Conservation (phyloP, 2,888 invertebrate genomes). For the Rhingia rostrata region DNA sequence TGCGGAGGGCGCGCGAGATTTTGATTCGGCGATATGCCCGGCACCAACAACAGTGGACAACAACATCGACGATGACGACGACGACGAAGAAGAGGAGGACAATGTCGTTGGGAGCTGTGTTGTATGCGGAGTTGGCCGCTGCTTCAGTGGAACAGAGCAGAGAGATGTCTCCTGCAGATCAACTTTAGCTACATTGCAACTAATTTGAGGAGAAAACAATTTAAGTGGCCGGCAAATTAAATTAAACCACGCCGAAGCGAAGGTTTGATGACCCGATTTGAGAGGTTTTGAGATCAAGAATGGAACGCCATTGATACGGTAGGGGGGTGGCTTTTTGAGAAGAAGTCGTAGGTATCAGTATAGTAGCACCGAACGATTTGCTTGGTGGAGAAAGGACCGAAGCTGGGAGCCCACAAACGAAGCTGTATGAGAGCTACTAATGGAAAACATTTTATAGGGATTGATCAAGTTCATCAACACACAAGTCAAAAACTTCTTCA, state of each 20-base stretch:
- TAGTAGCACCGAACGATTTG: no score
- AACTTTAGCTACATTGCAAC: constrained; percentile 70
- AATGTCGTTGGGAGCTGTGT: constrained; percentile 37
- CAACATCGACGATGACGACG: constrained; percentile 9
- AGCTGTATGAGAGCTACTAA: no score
- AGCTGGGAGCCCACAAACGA: no score
- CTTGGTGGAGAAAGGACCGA: no score
- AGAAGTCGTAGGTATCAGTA: no score
- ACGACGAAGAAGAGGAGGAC: constrained; percentile 60
- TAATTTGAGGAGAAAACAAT: constrained; percentile 72
- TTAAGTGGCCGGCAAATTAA: constrained; percentile 74
- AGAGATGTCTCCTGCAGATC: constrained; percentile 70
- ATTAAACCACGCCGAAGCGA: constrained; percentile 65
- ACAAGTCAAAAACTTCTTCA: no score
- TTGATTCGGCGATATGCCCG: constrained; percentile 67
- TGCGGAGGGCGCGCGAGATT: constrained; percentile 75
- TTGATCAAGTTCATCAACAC: no score
- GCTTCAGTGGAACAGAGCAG: constrained; percentile 3
- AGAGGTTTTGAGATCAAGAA: constrained; percentile 7
- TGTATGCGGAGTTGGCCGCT: constrained; percentile 17
- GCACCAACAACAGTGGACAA: constrained; percentile 68
- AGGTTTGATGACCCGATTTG: constrained; percentile 47
- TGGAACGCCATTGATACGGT: background rate
- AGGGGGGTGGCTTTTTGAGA: background rate
- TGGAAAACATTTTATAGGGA: no score